Evolutionary conservation across 2,888 invertebrate genomes (phyloP), one percentile per base, ranked within the genome.

Genomic region (Luffia ferchaultella): DNA sequence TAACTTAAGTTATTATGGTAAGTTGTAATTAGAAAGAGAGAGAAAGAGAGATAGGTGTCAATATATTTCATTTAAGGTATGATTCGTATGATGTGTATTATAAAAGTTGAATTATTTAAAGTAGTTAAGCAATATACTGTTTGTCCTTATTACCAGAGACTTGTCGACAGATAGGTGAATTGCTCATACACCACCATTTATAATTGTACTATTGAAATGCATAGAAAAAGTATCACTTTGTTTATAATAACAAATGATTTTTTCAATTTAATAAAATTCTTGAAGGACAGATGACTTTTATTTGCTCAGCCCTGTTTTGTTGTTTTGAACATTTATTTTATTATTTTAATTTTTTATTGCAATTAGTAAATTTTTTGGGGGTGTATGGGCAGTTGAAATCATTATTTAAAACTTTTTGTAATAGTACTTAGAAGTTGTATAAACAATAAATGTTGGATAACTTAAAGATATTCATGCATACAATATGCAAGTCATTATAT

Each of bases 141-240:
- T 30, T 12, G 30, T 30, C 30, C 3, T 3, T 30, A 30, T 12
- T 30, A 12, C 12, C 12, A 30, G 30, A 12, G 3, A 30, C 30
- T 7, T 30, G 30, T 30, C 30, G 12, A 12, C 5, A 30, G 30
- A 30, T 30, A 30, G 12, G 12, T 12, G 12, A 74, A 79, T 80
- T 80, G 82, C 82, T 82, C 82, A 82, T 82, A 82, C 82, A 82
- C 82, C 82, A 76, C 78, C 73, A 73, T 69, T 73, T 61, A 62
- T 67, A 62, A 61, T 30, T 67, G 70, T 75, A 72, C 67, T 63
- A 62, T 64, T 64, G 63, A 49, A 52, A 55, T 57, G 53, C 57
- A 50, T 43, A 47, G 43, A 45, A 45, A 50, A 42, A 42, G 46
- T 51, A 18, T 46, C 45, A 58, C 19, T 48, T 42, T 48, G 19